Evolutionary conservation across 1,140 invertebrate genomes (phyloP), one percentile per base, ranked within the genome.

Genomic region (Plectrocnemia conspersa): DNA sequence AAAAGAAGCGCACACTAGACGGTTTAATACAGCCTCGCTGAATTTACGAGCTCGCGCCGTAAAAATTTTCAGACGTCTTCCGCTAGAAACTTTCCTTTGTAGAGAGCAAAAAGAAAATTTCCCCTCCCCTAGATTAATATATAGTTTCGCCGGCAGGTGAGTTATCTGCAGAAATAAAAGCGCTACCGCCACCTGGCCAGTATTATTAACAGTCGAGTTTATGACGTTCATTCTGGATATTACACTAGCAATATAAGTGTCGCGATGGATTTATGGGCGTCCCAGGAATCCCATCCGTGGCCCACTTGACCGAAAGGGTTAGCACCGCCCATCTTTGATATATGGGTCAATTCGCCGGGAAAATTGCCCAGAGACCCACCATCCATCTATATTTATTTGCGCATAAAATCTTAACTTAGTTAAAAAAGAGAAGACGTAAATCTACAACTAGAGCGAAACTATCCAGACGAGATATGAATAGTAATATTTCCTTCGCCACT

Each of bases 131-230:
- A n/a, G n/a, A n/a, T n/a, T n/a, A n/a, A n/a, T n/a, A n/a, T n/a
- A n/a, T n/a, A n/a, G n/a, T n/a, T n/a, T 2, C 46, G 11, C 15
- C 13, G 13, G 19, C 15, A 22, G 25, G 32, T 48, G 46, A 48
- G 16, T 48, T 48, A 48, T 48, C 13, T 35, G 11, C 9, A 16
- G 16, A 36, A 36, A 48, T 48, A 48, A 48, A 48, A 48, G 46
- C 21, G 46, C 29, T 18, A 18, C 42, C 16, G 15, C 46, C 46
- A 35, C 46, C 46, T 48, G 46, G 44, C 15, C 15, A 48, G 10
- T 29, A 48, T 48, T 48, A 48, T 48, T 48, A 48, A 48, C 23
- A 48, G 46, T 35, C n/a, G 21, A 48, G 46, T 48, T 48, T 48
- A 48, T 35, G 46, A 48, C 36, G 22, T 35, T 19, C 29, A 13